Percentiles rank a stretch among this genome's conserved stretches.
phyloP scores from a whole-genome alignment of 1,140 invertebrate species.

The Rhyacophila brunnea region DNA sequence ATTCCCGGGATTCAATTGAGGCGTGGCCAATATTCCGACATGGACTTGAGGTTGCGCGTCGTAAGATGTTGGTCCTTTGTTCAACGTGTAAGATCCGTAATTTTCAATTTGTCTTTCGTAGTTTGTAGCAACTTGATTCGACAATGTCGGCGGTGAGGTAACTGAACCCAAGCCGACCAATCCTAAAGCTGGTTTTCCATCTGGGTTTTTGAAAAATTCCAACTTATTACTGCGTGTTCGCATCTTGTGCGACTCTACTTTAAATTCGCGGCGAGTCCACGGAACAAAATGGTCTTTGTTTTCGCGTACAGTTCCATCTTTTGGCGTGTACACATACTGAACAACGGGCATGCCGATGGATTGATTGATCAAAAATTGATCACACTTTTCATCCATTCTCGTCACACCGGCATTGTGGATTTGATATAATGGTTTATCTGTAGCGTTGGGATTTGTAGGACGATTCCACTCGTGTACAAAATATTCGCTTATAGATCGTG shows the following conservation, averaged over 20 bases:
- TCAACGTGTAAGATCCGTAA: slow-evolving; percentile 19
- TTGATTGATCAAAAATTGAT: slow-evolving; percentile 23
- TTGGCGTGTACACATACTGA: slow-evolving; percentile 7
- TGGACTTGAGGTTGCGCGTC: slow-evolving; percentile 26
- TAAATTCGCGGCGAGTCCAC: background rate
- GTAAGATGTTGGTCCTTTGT: slow-evolving; percentile 8
- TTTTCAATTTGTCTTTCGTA: slow-evolving; percentile 11
- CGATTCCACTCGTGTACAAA: slow-evolving; percentile 21
- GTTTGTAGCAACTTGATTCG: too few relatives aligned
- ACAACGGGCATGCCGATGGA: slow-evolving; percentile 9
- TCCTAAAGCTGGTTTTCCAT: background rate
- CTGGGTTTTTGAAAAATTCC: slow-evolving; percentile 7
- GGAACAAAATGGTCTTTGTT: slow-evolving; percentile 13
- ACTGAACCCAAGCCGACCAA: background rate
- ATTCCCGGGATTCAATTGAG: slow-evolving; percentile 18
- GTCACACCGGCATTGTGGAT: slow-evolving; percentile 11
- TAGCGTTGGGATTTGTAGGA: slow-evolving; percentile 5
- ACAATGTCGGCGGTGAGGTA: too few relatives aligned
- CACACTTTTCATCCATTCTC: slow-evolving; percentile 13
- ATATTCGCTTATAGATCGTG: slow-evolving; percentile 6
- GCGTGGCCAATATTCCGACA: slow-evolving; percentile 22
- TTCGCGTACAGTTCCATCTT: background rate
- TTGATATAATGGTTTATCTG: slow-evolving; percentile 7
- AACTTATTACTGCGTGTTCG: background rate
- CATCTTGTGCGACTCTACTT: background rate